Evolutionary conservation across 2,888 invertebrate species (phyloP).

Genomic region (Phengaris alcon): DNA sequence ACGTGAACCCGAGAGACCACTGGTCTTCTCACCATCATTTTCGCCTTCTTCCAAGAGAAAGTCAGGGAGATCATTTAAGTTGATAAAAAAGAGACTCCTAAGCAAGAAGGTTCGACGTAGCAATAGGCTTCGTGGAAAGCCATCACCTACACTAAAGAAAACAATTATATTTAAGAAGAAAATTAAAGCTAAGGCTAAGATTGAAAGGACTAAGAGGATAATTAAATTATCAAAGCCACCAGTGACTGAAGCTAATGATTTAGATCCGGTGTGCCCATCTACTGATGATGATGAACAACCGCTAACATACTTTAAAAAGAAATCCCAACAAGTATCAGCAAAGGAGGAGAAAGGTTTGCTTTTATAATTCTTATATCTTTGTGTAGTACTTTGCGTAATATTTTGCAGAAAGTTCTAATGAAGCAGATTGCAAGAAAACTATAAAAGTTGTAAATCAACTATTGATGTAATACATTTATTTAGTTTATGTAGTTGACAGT

Average conservation of each 20-base stretch:
- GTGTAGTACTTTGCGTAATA: no score
- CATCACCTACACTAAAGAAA: constrained; percentile 18
- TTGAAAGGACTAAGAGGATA: constrained; percentile 21
- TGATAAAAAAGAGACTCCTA: constrained; percentile 16
- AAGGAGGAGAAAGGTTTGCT: constrained; percentile 17
- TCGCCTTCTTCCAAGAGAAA: neutral
- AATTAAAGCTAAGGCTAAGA: constrained; percentile 26
- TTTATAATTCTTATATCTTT: neutral
- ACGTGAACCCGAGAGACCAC: neutral
- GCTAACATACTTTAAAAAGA: constrained; percentile 24
- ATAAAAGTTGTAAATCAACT: no score
- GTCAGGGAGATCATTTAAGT: neutral
- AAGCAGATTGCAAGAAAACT: no score
- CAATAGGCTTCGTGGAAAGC: constrained; percentile 22
- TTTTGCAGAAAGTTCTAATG: no score
- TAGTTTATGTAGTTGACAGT: no score
- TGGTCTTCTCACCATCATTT: neutral
- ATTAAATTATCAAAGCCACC: constrained; percentile 17
- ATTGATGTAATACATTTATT: no score
- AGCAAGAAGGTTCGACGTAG: constrained; percentile 22
- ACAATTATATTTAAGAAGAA: constrained; percentile 21
- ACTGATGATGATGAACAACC: constrained; percentile 26
- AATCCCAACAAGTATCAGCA: constrained; percentile 9
- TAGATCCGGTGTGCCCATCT: constrained; percentile 23
- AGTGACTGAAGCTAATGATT: constrained; percentile 1